Conservation (phyloP, 2,113 vertebrate species). For the Tetrax tetrax region DNA sequence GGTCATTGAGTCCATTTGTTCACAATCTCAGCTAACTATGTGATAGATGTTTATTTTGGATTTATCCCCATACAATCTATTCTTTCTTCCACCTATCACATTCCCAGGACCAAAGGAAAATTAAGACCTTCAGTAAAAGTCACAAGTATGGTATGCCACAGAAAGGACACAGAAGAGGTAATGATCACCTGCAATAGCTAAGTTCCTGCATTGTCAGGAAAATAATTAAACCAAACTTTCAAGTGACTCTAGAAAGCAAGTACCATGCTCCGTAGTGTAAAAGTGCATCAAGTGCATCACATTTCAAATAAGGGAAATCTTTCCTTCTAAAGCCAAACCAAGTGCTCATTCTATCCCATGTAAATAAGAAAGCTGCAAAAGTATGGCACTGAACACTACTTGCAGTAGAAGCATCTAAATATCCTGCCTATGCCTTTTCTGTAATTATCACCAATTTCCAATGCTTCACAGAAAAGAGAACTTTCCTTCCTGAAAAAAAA, state of each 20-base stretch:
- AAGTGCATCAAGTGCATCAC: not conserved
- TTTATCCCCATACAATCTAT: not conserved
- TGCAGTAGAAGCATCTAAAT: not conserved
- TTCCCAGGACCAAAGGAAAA: not conserved
- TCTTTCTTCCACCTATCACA: not conserved
- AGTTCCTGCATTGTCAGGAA: not conserved
- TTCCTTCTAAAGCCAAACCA: not conserved
- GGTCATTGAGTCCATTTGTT: not conserved
- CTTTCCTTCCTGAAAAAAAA: not conserved
- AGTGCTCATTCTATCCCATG: not conserved
- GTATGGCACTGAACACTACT: not conserved
- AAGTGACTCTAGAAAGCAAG: not conserved
- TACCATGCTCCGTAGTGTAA: not conserved
- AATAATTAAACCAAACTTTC: constrained; percentile 1
- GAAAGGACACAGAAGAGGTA: not conserved
- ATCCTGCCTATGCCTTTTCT: not conserved
- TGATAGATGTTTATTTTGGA: constrained; percentile 6
- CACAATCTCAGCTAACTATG: not conserved
- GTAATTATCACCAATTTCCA: not conserved
- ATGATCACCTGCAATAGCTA: not conserved
- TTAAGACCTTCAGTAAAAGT: not conserved
- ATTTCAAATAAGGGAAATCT: not conserved
- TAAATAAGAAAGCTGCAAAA: not conserved
- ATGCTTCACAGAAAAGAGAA: not conserved
- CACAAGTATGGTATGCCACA: not conserved